Conservation (phyloP, 2,113 vertebrate species). For the Lepisosteus osseus region DNA sequence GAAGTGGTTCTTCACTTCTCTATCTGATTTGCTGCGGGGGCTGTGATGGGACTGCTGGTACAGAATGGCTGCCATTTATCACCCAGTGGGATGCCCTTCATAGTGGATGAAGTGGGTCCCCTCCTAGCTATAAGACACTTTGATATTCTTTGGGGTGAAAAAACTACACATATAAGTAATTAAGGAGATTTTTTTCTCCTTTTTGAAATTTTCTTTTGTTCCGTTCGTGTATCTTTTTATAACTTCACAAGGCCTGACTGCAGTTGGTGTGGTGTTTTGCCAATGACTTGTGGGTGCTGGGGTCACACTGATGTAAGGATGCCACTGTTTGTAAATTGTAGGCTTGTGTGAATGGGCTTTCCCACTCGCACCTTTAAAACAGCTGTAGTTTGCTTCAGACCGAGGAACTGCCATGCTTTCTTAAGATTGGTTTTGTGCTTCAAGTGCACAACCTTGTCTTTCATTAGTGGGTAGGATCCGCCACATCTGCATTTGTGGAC, state of each 20-base stretch:
- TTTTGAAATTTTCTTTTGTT: too few relatives aligned
- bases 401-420: not conserved
- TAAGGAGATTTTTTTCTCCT: too few relatives aligned
- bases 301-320: conserved; percentile 44
- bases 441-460: conserved; percentile 29
- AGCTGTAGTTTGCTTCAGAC: conserved; percentile 28
- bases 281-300: conserved; percentile 42
- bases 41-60: too few relatives aligned
- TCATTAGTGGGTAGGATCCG: conserved; percentile 36
- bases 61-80: too few relatives aligned
- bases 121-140: too few relatives aligned
- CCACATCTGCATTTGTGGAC: conserved; percentile 12
- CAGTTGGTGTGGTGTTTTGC: conserved; percentile 52
- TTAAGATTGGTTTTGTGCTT: not conserved
- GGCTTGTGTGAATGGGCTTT: not conserved
- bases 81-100: too few relatives aligned
- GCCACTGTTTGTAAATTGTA: conserved; percentile 44
- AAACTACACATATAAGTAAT: too few relatives aligned
- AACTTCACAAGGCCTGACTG: not conserved
- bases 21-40: too few relatives aligned
- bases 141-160: too few relatives aligned
- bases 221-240: too few relatives aligned
- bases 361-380: conserved; percentile 3
- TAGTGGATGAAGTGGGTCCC: too few relatives aligned
- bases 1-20: too few relatives aligned